phyloP scores from a whole-genome alignment of 35 echinoderm and acorn worm species.

The Nesometra sesokonis region DNA sequence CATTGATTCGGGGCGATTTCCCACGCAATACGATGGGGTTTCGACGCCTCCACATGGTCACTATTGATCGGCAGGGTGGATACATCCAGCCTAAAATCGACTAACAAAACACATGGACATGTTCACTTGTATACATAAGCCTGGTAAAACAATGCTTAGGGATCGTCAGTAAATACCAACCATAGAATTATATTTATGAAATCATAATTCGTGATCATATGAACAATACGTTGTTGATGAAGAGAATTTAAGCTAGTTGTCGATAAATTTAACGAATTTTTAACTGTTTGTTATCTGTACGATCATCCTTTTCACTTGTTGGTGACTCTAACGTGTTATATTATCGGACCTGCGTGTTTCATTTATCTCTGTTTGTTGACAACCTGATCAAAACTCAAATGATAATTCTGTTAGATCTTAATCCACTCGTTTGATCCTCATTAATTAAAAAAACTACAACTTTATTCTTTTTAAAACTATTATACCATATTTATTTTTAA shows the following conservation, averaged over 20 bases:
- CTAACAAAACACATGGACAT: background rate
- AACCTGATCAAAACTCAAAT: background rate
- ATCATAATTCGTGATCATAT: background rate
- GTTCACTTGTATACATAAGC: background rate
- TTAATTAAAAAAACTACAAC: too few species aligned
- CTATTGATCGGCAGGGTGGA: background rate
- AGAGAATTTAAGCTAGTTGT: background rate
- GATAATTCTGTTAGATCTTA: background rate
- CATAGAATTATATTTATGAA: background rate
- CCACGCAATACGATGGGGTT: background rate
- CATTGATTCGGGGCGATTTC: background rate
- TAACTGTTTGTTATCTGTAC: background rate
- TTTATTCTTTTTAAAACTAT: too few species aligned
- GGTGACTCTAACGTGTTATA: background rate
- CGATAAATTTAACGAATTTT: background rate
- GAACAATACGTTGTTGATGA: background rate
- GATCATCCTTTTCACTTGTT: background rate
- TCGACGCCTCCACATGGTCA: background rate
- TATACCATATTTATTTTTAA: too few species aligned
- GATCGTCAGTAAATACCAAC: background rate
- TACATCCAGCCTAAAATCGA: background rate
- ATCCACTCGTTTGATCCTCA: background rate
- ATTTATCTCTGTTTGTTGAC: background rate
- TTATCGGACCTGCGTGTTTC: background rate
- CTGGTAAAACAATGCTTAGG: background rate